Evolutionary conservation across 2,113 vertebrate genomes (phyloP), one percentile per base, ranked within the genome.

Genomic region (Parus major): DNA sequence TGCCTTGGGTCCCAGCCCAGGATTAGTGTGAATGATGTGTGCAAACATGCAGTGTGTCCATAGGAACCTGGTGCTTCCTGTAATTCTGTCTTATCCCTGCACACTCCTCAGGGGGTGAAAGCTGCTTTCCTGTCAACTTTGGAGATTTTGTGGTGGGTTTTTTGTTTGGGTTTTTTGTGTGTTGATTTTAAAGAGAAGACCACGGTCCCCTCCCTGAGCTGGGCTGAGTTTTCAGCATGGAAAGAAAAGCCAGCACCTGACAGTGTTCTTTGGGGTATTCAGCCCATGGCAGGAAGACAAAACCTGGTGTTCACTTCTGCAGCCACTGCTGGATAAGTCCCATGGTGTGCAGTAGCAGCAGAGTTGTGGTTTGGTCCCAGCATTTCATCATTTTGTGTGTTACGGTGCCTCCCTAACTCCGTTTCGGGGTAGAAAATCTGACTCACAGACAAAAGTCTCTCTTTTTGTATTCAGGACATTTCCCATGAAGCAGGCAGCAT

Each of bases 301-400:
- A 91, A 52, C 41, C 49, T 9, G 1, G 10, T 2, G 2, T 39
- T 46, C 1, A 0, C 22, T 77, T 86, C 47, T 35, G 15, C 27
- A 68, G 4, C 14, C 3, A 0, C 19, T 72, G 42, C 33, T 0
- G 0, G 44, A 17, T 31, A 25, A 31, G 31, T 27, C 31, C 47
- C 10, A 1, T 10, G 13, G 15, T 0, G 1, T 4, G 4, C 41
- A 36, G 36, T 35, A 1, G 39, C 24, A 79, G 47, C 33, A 47
- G 56, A 79, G 23, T 10, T 10, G 2, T 61, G 73, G 20, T 87
- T 84, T 75, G 42, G 57, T 53, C 56, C 29, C 73, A 66, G n/a
- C 18, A 25, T 78, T 79, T 46, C 3, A 3, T 19, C 44, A 70
- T 77, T 50, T 44, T 75, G 8, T 6, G 1, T 1, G 0, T 46